These are phyloP conservation scores for Malurus leucopterus DNA, from an alignment of 2,797 vertebrate species.

Conservation along the genomic window DNA sequence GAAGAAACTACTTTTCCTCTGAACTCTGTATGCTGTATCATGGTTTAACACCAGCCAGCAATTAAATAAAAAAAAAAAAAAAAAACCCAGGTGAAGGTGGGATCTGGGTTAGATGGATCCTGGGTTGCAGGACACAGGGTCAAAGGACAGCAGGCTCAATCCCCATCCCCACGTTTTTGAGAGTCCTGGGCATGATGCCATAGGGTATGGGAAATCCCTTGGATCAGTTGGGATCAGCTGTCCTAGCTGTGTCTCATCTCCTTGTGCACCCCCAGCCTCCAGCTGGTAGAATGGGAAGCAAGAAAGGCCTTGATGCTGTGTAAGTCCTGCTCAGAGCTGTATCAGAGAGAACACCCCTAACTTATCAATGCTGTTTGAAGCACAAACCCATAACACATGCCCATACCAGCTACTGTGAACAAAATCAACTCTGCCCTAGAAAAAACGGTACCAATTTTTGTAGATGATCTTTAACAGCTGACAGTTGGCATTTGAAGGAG, in stretches of 20 bases:
- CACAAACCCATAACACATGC: neutral
- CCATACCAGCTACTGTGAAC: neutral
- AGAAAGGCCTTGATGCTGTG: neutral
- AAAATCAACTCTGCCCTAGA: neutral
- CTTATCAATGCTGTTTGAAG: neutral
- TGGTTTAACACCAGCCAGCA: neutral
- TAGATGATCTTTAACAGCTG: neutral
- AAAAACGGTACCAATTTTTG: neutral
- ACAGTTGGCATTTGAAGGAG: neutral
- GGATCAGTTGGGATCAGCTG: neutral
- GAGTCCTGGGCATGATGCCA: neutral
- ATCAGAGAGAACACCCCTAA: neutral
- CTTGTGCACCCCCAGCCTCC: neutral
- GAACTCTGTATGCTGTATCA: accelerated
- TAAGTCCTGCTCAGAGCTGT: neutral
- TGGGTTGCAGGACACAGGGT: neutral
- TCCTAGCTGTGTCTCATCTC: neutral
- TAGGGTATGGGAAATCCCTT: neutral
- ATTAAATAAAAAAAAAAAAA: neutral
- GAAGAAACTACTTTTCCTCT: neutral
- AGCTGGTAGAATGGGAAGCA: neutral
- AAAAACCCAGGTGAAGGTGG: neutral
- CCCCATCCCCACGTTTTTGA: neutral
- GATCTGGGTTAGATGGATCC: neutral
- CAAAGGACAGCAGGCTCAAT: neutral